phyloP scores from a whole-genome alignment of 2,888 invertebrate species.

The Colostygia pectinataria region DNA sequence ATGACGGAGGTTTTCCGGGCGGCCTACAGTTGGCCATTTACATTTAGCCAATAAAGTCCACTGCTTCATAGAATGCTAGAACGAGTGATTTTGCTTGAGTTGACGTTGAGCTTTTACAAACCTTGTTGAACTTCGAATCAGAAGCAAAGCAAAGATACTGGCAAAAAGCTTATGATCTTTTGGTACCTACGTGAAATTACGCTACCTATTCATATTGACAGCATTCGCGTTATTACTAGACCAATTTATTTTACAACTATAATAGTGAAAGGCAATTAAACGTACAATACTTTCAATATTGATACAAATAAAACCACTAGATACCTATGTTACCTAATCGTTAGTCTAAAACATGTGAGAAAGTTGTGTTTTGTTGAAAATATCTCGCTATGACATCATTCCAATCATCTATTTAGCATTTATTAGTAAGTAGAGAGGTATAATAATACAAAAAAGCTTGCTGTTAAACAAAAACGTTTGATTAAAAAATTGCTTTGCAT shows the following conservation, averaged over 20 bases:
- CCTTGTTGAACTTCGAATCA: too few species aligned
- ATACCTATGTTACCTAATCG: constrained; percentile 21
- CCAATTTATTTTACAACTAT: neutral
- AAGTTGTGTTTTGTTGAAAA: constrained; percentile 22
- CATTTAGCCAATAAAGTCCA: too few species aligned
- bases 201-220: neutral
- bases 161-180: neutral
- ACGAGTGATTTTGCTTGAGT: too few species aligned
- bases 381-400: constrained; percentile 22
- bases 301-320: constrained; percentile 16
- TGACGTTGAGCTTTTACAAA: too few species aligned
- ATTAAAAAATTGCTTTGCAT: too few species aligned
- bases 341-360: constrained; percentile 10
- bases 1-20: too few species aligned
- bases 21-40: too few species aligned
- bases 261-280: constrained; percentile 13
- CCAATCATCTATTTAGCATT: constrained; percentile 6
- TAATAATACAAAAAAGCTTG: neutral
- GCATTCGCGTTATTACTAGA: neutral
- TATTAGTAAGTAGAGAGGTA: neutral
- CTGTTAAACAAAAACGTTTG: too few species aligned
- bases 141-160: too few species aligned
- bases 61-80: too few species aligned
- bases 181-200: neutral
- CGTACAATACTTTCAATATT: constrained; percentile 8